phyloP scores from a whole-genome alignment of 2,797 vertebrate genomes.

The Pseudocheirus occidentalis region DNA sequence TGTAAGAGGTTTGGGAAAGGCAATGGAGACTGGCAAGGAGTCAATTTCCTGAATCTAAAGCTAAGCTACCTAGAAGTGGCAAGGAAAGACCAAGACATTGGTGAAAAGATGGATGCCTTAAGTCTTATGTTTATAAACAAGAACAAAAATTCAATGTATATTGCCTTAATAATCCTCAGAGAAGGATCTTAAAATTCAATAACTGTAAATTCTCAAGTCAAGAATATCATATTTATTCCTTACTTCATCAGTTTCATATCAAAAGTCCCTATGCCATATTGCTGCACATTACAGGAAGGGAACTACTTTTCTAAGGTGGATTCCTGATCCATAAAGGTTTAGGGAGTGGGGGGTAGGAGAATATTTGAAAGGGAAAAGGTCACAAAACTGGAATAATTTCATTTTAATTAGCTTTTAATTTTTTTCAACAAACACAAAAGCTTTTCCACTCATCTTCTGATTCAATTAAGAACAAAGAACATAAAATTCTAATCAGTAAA shows the following conservation, averaged over 20 bases:
- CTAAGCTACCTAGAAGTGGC: conserved; percentile 14
- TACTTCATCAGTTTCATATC: conserved; percentile 37
- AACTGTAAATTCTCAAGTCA: conserved; percentile 51
- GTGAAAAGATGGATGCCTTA: conserved; percentile 25
- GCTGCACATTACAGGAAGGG: conserved; percentile 15
- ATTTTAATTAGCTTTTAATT: background rate
- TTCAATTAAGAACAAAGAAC: too few relatives aligned
- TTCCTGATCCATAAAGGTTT: background rate
- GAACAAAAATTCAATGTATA: conserved; percentile 29
- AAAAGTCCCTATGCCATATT: conserved; percentile 49
- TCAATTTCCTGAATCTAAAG: background rate
- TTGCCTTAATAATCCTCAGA: conserved; percentile 44
- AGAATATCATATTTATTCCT: conserved; percentile 34
- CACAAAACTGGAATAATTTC: background rate
- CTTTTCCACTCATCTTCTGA: background rate
- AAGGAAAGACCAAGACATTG: background rate
- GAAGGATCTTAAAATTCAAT: conserved; percentile 44
- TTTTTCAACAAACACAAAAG: conserved; percentile 43
- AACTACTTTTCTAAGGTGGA: conserved; percentile 1
- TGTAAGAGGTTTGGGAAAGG: conserved; percentile 35
- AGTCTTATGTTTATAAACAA: conserved; percentile 7
- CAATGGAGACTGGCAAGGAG: conserved; percentile 28
- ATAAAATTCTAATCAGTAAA: too few relatives aligned
- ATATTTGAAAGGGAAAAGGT: background rate
- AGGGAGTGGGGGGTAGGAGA: background rate